Evolutionary conservation across 2,797 vertebrate genomes (phyloP).

Genomic region (Falco biarmicus): DNA sequence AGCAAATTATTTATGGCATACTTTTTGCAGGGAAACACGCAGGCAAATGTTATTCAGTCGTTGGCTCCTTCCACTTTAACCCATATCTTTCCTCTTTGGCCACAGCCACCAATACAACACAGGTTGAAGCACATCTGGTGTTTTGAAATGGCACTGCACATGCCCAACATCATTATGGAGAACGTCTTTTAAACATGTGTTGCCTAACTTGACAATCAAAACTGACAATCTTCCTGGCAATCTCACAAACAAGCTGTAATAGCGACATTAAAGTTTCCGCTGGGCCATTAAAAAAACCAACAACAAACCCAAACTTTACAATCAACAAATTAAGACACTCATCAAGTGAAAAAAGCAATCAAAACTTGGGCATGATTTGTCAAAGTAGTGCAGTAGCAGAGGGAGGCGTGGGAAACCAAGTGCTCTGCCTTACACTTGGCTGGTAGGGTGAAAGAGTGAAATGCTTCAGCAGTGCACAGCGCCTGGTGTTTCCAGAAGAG

Average conservation of each 20-base stretch:
- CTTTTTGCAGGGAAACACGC: neutral
- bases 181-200: neutral
- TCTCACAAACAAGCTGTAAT: neutral
- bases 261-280: neutral
- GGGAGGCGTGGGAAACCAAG: neutral
- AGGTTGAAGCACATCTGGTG: neutral
- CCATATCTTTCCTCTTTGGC: neutral
- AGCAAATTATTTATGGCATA: neutral
- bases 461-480: neutral
- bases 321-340: neutral
- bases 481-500: neutral
- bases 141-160: neutral
- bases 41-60: fast-evolving
- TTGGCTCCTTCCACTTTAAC: neutral
- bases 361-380: neutral
- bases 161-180: neutral
- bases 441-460: neutral
- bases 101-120: neutral
- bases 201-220: neutral
- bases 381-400: neutral
- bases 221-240: neutral
- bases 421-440: neutral
- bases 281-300: neutral
- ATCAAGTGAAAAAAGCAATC: neutral
- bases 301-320: neutral